Conservation (phyloP, 2,888 invertebrate genomes). For the Auanema sp. region DNA sequence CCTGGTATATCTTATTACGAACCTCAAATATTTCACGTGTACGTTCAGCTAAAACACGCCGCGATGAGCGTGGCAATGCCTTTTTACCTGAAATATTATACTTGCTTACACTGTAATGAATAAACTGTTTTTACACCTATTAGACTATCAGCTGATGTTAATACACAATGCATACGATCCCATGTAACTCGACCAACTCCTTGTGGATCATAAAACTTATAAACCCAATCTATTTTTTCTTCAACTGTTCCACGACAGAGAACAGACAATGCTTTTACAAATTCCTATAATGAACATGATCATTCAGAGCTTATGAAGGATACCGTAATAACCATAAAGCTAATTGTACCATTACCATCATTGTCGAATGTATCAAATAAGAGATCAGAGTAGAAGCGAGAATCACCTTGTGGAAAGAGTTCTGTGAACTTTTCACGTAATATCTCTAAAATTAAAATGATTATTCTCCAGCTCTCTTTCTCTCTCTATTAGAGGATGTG, state of each 20-base stretch:
- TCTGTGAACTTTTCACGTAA: conserved; percentile 55
- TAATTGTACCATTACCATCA: conserved; percentile 56
- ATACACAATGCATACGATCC: conserved; percentile 54
- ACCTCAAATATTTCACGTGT: conserved; percentile 3
- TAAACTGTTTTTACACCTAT: conserved; percentile 34
- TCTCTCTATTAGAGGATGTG: neutral
- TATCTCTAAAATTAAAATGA: conserved; percentile 36
- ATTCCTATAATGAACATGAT: conserved; percentile 34
- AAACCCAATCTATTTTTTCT: conserved; percentile 58
- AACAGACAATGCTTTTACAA: conserved; percentile 54
- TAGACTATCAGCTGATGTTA: conserved; percentile 58
- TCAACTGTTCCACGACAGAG: conserved; percentile 55
- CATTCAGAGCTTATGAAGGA: conserved; percentile 9
- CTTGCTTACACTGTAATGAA: too few species aligned
- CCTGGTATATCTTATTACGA: neutral
- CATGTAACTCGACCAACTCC: conserved; percentile 52
- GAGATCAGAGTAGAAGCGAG: conserved; percentile 56
- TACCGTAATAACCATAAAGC: conserved; percentile 46
- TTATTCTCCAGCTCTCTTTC: neutral
- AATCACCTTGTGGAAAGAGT: conserved; percentile 57
- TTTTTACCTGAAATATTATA: too few species aligned
- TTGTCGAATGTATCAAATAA: conserved; percentile 58
- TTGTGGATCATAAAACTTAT: conserved; percentile 57
- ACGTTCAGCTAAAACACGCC: neutral
- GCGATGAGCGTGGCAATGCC: too few species aligned